A percentile compares a stretch with the other conserved stretches of the same genome.
Evolutionary conservation across 1,140 invertebrate species (phyloP).

Genomic region (Lamellibrachia luymesi): DNA sequence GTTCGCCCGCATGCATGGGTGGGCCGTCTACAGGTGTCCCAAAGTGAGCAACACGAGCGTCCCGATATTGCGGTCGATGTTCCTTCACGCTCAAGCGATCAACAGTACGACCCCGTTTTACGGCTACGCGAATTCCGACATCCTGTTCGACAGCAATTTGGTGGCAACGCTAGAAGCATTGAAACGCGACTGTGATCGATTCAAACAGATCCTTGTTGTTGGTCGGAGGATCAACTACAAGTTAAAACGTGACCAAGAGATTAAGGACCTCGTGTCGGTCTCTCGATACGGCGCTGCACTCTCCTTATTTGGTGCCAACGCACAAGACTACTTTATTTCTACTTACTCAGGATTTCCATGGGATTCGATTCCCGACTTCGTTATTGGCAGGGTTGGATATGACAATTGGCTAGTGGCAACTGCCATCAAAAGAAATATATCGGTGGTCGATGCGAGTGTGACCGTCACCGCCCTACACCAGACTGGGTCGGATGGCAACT

Average conservation of each 20-base stretch:
- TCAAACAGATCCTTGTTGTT: slow-evolving; percentile 17
- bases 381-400: slow-evolving; percentile 21
- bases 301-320: slow-evolving; percentile 5
- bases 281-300: neutral
- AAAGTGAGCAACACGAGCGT: neutral
- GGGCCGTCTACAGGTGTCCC: neutral
- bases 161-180: slow-evolving; percentile 9
- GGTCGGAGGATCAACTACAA: slow-evolving; percentile 18
- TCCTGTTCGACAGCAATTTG: slow-evolving; percentile 18
- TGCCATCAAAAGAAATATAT: slow-evolving; percentile 2
- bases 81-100: neutral
- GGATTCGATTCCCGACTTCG: slow-evolving; percentile 16
- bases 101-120: slow-evolving; percentile 13
- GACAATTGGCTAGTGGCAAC: slow-evolving; percentile 24
- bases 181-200: neutral
- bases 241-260: neutral
- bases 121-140: slow-evolving; percentile 23
- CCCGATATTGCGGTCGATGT: slow-evolving; percentile 7
- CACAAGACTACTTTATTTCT: slow-evolving; percentile 21
- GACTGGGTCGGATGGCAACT: slow-evolving; percentile 19
- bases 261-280: neutral
- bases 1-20: neutral
- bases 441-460: slow-evolving; percentile 18
- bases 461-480: slow-evolving; percentile 14
- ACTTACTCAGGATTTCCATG: slow-evolving; percentile 15